Base-by-base conservation (phyloP, 2,797 vertebrate genomes). In the Picus viridis region DNA sequence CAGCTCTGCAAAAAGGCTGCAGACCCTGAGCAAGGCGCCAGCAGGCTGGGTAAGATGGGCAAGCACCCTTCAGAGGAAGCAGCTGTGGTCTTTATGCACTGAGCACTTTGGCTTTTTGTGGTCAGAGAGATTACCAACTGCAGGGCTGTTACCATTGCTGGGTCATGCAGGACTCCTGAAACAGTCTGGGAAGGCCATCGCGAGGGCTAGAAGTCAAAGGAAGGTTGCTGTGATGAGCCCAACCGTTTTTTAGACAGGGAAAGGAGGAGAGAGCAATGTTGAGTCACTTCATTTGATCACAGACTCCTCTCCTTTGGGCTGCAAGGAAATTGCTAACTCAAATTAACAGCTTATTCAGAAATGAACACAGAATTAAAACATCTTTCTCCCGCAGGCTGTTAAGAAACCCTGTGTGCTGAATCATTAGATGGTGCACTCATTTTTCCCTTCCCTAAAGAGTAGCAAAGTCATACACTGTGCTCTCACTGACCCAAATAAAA, bases 401-500 rank as follows among this genome's bases (percentile, higher is more conserved):
- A 89, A 91, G 89, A 89, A 68, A 88, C 73, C 67, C 71, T 20
- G 45, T 61, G 73, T 89, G 75, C 83, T 94, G 94, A 94, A 94
- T 92, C 96, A 96, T 88, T 94, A 94, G 93, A 90, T 8, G 53
- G 82, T 71, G 88, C 83, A 51, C 18, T 43, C 57, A 54, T 94
- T 91, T 91, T 88, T 85, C 29, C 62, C 79, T 87, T 86, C 90
- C 80, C 87, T 24, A 77, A 88, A 90, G 91, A 85, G 77, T 14
- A 92, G 68, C 49, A 62, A 81, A 96, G 87, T 86, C 83, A 89
- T 77, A 86, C 16, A 8, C 53, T 83, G 73, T 84, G 76, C 71
- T 96, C 67, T 95, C 75, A 49, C 29, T 95, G 96, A 95, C 94
- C 79, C 91, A 89, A 90, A 94, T 54, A 91, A 94, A 97, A 93